Conservation (phyloP, 2,113 vertebrate genomes). For the Tursiops truncatus region DNA sequence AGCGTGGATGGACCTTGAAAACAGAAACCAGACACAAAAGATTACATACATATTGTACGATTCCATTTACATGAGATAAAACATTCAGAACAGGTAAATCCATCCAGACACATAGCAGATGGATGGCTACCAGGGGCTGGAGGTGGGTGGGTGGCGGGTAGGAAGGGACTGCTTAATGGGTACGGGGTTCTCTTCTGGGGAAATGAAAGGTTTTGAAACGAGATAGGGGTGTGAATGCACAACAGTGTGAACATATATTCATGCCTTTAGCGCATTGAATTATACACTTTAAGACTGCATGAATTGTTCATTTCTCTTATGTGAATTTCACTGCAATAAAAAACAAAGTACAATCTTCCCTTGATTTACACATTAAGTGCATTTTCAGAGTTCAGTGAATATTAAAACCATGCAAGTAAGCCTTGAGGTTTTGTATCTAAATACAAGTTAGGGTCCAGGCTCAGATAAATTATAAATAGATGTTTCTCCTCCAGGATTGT, state of each 20-base stretch:
- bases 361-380: background rate
- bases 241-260: background rate
- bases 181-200: background rate
- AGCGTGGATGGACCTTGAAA: background rate
- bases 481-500: background rate
- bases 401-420: background rate
- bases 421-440: background rate
- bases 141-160: background rate
- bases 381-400: constrained; percentile 15
- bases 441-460: background rate
- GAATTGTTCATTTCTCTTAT: background rate
- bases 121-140: background rate
- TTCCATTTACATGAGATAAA: background rate
- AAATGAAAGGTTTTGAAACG: background rate
- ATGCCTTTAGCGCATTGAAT: background rate
- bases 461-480: background rate
- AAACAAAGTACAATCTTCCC: background rate
- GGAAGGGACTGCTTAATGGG: background rate
- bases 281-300: background rate
- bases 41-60: background rate
- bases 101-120: background rate
- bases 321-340: constrained; percentile 5
- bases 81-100: background rate
- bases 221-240: background rate
- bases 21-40: background rate